phyloP scores from a whole-genome alignment of 2,113 vertebrate genomes.

The Pelusios castaneus region DNA sequence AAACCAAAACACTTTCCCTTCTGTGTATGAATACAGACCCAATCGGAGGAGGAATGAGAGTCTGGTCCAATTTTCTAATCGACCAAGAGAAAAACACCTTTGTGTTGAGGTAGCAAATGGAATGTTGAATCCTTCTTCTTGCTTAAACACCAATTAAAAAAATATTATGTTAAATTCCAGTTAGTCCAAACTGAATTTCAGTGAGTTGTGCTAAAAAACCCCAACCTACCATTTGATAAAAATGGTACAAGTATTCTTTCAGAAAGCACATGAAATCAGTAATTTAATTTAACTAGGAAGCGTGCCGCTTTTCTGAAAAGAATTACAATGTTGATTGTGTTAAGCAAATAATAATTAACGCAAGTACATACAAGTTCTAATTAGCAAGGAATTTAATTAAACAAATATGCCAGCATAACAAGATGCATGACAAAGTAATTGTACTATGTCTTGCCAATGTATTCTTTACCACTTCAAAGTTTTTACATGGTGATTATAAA shows the following conservation, averaged over 20 bases:
- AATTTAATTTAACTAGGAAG: slow-evolving; percentile 70
- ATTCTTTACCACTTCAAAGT: slow-evolving; percentile 61
- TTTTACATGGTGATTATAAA: slow-evolving; percentile 48
- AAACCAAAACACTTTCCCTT: slow-evolving; percentile 28
- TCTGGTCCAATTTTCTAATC: not conserved
- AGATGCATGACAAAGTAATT: slow-evolving; percentile 75
- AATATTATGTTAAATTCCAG: slow-evolving; percentile 29
- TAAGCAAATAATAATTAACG: slow-evolving; percentile 83
- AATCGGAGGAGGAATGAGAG: slow-evolving; percentile 30
- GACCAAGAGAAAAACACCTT: not conserved
- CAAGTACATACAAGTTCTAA: slow-evolving; percentile 79
- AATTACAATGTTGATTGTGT: slow-evolving; percentile 78
- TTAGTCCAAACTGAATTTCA: slow-evolving; percentile 49
- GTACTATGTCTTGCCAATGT: slow-evolving; percentile 52
- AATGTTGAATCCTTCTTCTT: not conserved
- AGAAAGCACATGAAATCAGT: slow-evolving; percentile 56
- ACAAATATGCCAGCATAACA: slow-evolving; percentile 76
- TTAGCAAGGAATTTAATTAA: slow-evolving; percentile 83
- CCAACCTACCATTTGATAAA: slow-evolving; percentile 49
- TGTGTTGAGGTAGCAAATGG: not conserved
- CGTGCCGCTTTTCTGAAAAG: slow-evolving; percentile 67
- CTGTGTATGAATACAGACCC: slow-evolving; percentile 30
- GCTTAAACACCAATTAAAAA: slow-evolving; percentile 44
- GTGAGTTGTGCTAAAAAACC: slow-evolving; percentile 46
- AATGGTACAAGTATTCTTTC: slow-evolving; percentile 61